Percentiles rank a stretch among this genome's conserved stretches.
These are phyloP conservation scores for Drosophila hawaiiensis DNA, from an alignment of 2,888 invertebrate species.

Conservation along the genomic window DNA sequence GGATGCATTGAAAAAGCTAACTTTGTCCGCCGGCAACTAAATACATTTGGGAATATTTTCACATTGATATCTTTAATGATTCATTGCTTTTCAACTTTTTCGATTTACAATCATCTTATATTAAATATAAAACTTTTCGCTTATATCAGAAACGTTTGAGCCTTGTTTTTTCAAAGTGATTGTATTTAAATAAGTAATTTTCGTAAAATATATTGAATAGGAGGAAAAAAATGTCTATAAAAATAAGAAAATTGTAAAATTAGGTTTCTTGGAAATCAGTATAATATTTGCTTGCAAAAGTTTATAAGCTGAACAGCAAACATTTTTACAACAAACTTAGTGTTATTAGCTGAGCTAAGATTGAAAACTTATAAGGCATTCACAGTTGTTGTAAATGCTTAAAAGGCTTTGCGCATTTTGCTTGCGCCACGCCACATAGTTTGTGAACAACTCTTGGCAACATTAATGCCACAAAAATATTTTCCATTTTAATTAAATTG, in stretches of 20 bases:
- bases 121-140: constrained; percentile 10
- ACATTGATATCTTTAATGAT: constrained; percentile 32
- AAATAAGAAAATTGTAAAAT: background rate
- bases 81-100: constrained; percentile 24
- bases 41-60: constrained; percentile 34
- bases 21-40: constrained; percentile 38
- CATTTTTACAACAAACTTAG: background rate
- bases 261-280: background rate
- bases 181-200: background rate
- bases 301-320: background rate
- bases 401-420: constrained; percentile 21
- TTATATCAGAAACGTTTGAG: background rate
- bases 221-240: background rate
- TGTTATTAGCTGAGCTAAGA: background rate
- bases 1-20: constrained; percentile 39
- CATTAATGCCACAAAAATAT: constrained; percentile 62
- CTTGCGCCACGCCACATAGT: background rate
- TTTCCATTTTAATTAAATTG: constrained; percentile 77
- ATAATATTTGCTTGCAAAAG: background rate
- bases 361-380: background rate
- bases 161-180: background rate
- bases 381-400: constrained; percentile 16
- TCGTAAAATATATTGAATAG: background rate
- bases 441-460: constrained; percentile 26
- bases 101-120: constrained; percentile 19